Conservation (phyloP, 2,797 vertebrate genomes). For the Anguilla anguilla region DNA sequence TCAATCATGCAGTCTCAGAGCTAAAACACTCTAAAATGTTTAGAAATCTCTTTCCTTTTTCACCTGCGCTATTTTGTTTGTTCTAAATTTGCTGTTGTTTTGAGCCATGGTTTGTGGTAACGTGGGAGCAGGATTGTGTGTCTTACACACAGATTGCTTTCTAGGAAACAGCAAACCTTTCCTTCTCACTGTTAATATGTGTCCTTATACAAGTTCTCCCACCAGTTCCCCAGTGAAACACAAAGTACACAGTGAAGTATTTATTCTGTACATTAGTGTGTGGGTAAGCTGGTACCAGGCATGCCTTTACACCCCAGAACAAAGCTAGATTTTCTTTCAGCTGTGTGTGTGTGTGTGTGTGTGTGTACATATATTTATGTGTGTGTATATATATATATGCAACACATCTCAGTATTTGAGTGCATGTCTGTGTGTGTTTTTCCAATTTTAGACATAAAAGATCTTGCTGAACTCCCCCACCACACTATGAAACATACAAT, state of each 20-base stretch:
- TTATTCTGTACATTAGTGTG: background rate
- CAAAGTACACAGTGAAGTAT: background rate
- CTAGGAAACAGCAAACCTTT: background rate
- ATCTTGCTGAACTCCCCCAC: background rate
- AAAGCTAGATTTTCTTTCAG: background rate
- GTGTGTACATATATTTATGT: background rate
- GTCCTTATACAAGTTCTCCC: background rate
- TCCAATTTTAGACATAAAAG: background rate
- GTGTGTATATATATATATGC: background rate
- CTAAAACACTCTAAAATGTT: background rate
- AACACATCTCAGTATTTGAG: background rate
- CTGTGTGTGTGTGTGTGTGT: background rate
- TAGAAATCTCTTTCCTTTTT: background rate
- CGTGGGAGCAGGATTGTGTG: background rate
- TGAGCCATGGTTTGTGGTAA: background rate
- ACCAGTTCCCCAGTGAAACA: background rate
- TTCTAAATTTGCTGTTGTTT: background rate
- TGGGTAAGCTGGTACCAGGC: background rate
- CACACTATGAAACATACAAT: background rate
- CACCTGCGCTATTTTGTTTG: background rate
- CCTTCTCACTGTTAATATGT: background rate
- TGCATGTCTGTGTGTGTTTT: background rate
- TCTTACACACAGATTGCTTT: background rate
- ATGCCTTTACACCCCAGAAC: background rate
- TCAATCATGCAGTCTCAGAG: background rate